Evolutionary conservation across 2,888 invertebrate species (phyloP), one percentile per base, ranked within the genome.

Genomic region (Stictocephala bisonia): DNA sequence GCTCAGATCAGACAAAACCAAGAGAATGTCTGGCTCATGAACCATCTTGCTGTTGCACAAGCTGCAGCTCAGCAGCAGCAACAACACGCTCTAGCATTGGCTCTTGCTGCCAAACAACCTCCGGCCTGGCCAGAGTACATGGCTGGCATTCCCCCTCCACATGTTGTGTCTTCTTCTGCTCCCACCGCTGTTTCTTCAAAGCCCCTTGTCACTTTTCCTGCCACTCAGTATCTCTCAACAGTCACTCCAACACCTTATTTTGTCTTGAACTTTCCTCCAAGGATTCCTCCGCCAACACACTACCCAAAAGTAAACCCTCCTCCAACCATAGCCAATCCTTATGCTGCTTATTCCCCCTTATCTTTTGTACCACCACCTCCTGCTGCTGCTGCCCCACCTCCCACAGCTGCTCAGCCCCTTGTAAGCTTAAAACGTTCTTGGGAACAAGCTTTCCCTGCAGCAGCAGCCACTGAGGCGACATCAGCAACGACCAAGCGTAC

Each of bases 401-500:
- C 69, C 67, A 66, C 72, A 75, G 69, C 76, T 74, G 68, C 75
- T 6, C 69, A 51, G 41, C 53, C 66, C 15, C 50, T 85, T 9
- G 81, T 85, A 75, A 83, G 84, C 1, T 86, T 90, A 75, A 93
- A 93, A 82, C 86, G 93, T 1, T 87, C 88, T 0, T 93, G 92
- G 85, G 92, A 92, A 48, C 89, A 88, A 80, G 92, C 92, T 0
- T 93, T 93, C 80, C 86, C 90, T 0, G 40, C 50, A 11, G 72
- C 51, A n/a, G 66, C 75, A 0, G 71, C 66, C 44, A 68, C 71
- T 9, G 73, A 73, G 27, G 60, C 64, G 20, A 58, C 50, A 51
- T 27, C 67, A 56, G 27, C 41, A 58, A 18, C 72, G 41, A 79
- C 79, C 75, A 80, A 81, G 80, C 80, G 81, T 78, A 79, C 79